Conservation (phyloP, 1,140 invertebrate species). For the Dinothrombium tinctorium region DNA sequence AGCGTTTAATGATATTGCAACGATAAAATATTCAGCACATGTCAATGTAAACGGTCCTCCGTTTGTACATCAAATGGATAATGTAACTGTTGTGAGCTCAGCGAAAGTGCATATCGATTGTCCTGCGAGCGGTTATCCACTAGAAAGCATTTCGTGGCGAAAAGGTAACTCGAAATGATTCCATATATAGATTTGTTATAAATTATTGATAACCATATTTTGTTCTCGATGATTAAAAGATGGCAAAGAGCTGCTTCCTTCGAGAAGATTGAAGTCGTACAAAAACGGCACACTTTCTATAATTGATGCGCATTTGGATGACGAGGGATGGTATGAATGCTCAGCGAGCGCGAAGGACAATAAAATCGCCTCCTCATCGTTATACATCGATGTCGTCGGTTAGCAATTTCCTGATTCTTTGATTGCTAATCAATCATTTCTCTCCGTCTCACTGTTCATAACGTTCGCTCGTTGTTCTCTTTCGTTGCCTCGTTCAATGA, state of each 20-base stretch:
- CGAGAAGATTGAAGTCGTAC: conserved; percentile 10
- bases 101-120: conserved; percentile 20
- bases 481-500: too few species aligned
- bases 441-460: too few species aligned
- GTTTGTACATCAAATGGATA: conserved; percentile 23
- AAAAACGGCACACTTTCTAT: conserved; percentile 15
- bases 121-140: conserved; percentile 17
- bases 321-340: conserved; percentile 56
- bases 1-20: neutral
- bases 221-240: neutral
- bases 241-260: neutral
- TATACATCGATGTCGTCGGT: conserved; percentile 2
- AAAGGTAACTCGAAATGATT: conserved; percentile 20
- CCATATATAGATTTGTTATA: neutral
- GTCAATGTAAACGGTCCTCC: conserved; percentile 20
- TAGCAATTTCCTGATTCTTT: neutral
- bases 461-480: too few species aligned
- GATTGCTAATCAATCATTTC: too few species aligned
- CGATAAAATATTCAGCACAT: conserved; percentile 16
- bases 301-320: conserved; percentile 12
- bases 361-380: neutral
- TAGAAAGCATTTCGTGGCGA: conserved; percentile 23
- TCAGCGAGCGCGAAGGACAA: conserved; percentile 75
- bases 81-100: conserved; percentile 25
- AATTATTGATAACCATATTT: neutral